Conservation (phyloP, 92 coral and sea anemone species). For the Parazoanthus darwini region DNA sequence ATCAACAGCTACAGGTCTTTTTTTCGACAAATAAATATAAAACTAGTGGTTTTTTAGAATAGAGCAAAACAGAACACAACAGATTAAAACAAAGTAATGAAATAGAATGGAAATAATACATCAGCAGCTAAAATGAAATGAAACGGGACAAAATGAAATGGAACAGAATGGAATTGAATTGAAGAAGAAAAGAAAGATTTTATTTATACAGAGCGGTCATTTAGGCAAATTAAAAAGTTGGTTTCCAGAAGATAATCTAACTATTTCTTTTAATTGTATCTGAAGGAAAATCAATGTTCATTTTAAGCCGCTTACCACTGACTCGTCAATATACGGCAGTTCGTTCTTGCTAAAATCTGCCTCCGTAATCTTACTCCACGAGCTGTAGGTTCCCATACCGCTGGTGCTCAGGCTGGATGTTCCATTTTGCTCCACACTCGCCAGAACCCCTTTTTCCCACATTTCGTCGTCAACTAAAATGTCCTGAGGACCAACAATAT, state of each 20-base stretch:
- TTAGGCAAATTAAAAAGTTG: not conserved
- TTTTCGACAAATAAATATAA: no score
- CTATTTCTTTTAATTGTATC: no score
- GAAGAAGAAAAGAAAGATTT: no score
- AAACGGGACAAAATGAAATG: no score
- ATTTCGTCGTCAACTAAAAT: conserved; percentile 89
- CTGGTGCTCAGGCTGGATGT: conserved; percentile 58
- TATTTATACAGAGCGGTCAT: not conserved
- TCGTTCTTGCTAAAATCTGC: conserved; percentile 87
- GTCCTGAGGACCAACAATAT: conserved; percentile 53
- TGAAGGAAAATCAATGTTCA: no score
- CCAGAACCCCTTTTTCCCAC: conserved; percentile 88
- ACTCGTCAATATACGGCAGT: conserved; percentile 92
- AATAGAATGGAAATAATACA: no score
- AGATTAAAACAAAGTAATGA: no score
- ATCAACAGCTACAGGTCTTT: no score
- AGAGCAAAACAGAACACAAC: no score
- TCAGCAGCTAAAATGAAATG: no score
- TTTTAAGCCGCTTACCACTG: conserved; percentile 66
- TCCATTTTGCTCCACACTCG: conserved; percentile 72
- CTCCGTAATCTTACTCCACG: conserved; percentile 67
- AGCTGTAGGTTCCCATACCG: conserved; percentile 43
- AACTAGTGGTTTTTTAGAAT: no score
- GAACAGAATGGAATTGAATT: no score
- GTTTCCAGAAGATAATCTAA: not conserved